phyloP scores from a whole-genome alignment of 2,797 vertebrate species.

The Florisuga fusca region DNA sequence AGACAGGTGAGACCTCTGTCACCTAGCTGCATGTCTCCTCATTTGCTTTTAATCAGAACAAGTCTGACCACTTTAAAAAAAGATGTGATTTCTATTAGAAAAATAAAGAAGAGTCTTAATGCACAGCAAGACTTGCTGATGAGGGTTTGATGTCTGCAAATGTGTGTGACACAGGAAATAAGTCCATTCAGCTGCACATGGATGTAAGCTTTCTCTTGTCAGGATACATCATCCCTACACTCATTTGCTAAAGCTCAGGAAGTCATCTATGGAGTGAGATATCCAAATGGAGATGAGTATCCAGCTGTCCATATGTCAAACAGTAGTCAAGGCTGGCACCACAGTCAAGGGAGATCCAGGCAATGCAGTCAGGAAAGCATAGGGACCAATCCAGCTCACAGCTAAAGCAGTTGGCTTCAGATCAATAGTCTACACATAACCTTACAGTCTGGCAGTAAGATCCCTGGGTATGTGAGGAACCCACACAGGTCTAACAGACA shows the following conservation, averaged over 20 bases:
- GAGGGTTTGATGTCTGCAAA: not conserved
- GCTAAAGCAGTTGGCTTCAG: not conserved
- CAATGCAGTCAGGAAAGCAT: not conserved
- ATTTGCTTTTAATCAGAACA: not conserved
- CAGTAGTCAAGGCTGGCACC: not conserved
- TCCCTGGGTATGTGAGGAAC: not conserved
- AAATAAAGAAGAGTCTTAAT: not conserved
- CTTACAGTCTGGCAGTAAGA: accelerated
- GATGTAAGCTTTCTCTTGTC: not conserved
- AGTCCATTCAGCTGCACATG: not conserved
- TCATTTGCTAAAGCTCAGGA: not conserved
- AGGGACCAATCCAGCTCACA: not conserved
- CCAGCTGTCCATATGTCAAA: not conserved
- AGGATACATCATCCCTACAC: not conserved
- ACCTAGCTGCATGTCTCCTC: not conserved
- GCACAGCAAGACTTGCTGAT: not conserved
- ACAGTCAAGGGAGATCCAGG: not conserved
- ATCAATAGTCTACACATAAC: not conserved
- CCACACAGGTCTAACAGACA: not conserved
- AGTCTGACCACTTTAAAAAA: not conserved
- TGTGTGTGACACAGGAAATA: not conserved
- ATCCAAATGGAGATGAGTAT: not conserved
- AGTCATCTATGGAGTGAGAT: not conserved
- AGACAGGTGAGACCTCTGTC: not conserved
- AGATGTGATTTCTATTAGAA: not conserved